Base-by-base conservation (phyloP, 2,797 vertebrate species). In the Syndactyla subalaris region DNA sequence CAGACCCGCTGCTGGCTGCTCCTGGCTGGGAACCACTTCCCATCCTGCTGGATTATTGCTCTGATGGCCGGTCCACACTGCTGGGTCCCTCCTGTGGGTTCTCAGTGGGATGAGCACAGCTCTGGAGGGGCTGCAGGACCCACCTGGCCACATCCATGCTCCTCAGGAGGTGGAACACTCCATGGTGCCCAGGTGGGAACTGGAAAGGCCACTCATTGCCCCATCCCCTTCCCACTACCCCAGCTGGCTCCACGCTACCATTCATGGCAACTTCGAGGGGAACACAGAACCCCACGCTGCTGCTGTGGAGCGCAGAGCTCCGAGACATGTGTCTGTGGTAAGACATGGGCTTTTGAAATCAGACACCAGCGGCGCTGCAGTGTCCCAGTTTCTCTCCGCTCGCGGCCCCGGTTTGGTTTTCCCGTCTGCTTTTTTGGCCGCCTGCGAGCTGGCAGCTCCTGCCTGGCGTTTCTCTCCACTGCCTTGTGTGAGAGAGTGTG, bases 321-420 rank as follows among this genome's bases (percentile, higher is more conserved):
- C 0, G 22, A 96, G 96, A 93, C 96, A 75, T 94, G 93, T 51
- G 88, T 41, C 96, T 95, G 96, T 80, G 95, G 92, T 58, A 41
- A 95, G 93, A 88, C 93, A 78, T 4, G 77, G 83, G 12, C 96
- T 92, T 96, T 93, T 96, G 97, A 97, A 97, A 97, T 79, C 10
- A 63, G 95, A 97, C 55, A 88, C 54, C 51, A 6, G 77, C 21
- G 57, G 75, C 92, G 93, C 95, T 92, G 91, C 93, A 15, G 5
- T 74, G 95, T 82, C 95, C 96, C 96, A 88, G 81, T 94, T 97
- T 96, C 94, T 72, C 93, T 66, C 85, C 3, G 2, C 91, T 82
- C 84, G 66, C n/a, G 85, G 90, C 93, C 96, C 96, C 88, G 85
- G 89, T 94, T 97, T 97, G 96, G 97, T 96, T 94, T 94, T 92